Evolutionary conservation across 2,888 invertebrate species (phyloP).

Genomic region (Marronus borbonicus): DNA sequence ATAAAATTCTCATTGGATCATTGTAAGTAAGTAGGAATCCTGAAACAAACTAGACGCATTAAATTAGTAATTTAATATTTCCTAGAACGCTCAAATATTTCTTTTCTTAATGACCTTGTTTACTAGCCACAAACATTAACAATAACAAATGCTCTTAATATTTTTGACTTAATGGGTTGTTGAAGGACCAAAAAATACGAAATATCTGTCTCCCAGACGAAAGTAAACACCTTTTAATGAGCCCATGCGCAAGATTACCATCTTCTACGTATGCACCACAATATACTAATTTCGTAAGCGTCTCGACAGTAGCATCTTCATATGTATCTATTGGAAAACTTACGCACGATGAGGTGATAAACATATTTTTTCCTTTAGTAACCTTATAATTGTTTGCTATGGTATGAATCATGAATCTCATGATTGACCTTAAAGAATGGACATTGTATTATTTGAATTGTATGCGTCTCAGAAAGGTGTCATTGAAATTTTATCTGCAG

Average conservation of each 20-base stretch:
- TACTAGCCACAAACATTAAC: background rate
- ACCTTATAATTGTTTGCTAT: background rate
- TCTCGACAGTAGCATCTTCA: background rate
- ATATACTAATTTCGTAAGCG: background rate
- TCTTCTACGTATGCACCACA: background rate
- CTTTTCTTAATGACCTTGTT: background rate
- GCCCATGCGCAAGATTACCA: background rate
- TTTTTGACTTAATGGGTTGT: background rate
- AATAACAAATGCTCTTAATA: background rate
- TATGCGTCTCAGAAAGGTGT: slow-evolving; percentile 6
- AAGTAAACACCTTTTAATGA: slow-evolving; percentile 1
- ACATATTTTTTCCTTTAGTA: background rate
- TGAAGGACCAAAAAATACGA: background rate
- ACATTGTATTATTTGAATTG: background rate
- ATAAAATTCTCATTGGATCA: too few species aligned
- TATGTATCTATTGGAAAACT: background rate
- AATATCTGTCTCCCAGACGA: background rate
- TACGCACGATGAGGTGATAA: background rate
- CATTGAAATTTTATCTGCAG: slow-evolving; percentile 8
- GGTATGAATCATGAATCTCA: background rate
- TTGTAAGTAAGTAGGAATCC: too few species aligned
- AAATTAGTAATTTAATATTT: too few species aligned
- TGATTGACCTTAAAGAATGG: background rate
- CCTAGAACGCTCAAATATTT: too few species aligned
- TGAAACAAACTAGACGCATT: too few species aligned